Evolutionary conservation across 2,797 vertebrate genomes (phyloP), one percentile per base, ranked within the genome.

Genomic region (Discoglossus pictus): DNA sequence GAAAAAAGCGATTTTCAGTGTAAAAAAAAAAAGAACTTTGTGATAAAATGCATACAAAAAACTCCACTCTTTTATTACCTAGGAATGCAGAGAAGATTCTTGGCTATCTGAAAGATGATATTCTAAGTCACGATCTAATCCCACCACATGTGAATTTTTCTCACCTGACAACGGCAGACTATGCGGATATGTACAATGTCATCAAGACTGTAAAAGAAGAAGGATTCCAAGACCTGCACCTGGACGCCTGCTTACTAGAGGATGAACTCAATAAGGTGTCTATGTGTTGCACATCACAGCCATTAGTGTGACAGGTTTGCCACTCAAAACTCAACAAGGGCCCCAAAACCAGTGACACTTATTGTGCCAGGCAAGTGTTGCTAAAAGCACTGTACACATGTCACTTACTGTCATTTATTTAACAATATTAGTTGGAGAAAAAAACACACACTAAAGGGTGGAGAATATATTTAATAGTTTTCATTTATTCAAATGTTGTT

Each of bases 81-180:
- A 98, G 96, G 74, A 98, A 98, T 0, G 90, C 92, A 0, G 94
- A 97, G 85, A 97, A 93, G 83, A 95, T 98, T 75, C 73, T 96
- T 72, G 93, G 91, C 43, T 96, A 93, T 80, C 88, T 98, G 60
- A 92, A 92, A 81, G 84, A 86, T 44, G 86, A 92, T 0, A 74
- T 95, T 67, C 83, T 98, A 78, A 98, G 93, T 82, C 89, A 91
- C 0, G 93, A 94, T 70, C 93, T 98, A 66, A 97, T 97, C 77
- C 96, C 96, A 0, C 92, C 93, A 5, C 94, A 97, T 0, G 86
- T 98, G 17, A 97, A 98, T 87, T 94, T 98, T 81, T 94, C 95
- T 54, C 92, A 96, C 70, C 86, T 97, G 68, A 91, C 83, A 0
- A 86, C 91, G 15, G 80, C 90, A 2, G 95, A 98, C 84, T 98